A percentile compares a stretch with the other conserved stretches of the same genome.
These are phyloP conservation scores for Cephus rjabovi DNA, from an alignment of 2,888 invertebrate species.

Conservation along the genomic window DNA sequence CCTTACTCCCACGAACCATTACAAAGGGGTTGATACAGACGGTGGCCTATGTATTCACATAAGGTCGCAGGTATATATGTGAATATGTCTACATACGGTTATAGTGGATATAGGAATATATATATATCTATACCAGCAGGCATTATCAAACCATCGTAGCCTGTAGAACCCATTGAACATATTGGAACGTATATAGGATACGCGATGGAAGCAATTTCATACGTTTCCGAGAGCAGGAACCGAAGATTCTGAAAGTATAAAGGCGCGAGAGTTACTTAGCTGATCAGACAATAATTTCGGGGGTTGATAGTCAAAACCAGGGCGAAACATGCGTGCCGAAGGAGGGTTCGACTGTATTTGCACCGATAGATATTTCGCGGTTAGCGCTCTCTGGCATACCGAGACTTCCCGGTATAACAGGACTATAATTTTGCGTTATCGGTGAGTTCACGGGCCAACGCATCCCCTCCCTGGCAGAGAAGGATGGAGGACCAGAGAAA, in stretches of 20 bases:
- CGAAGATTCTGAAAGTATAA: background rate
- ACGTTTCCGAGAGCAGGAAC: background rate
- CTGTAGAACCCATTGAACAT: background rate
- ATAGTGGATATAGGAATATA: background rate
- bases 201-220: background rate
- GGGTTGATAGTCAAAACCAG: background rate
- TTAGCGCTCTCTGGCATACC: constrained; percentile 25
- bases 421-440: constrained; percentile 64
- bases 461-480: constrained; percentile 42
- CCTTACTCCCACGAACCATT: background rate
- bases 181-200: background rate
- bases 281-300: background rate
- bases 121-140: background rate
- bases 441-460: constrained; percentile 62
- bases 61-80: background rate
- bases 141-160: background rate
- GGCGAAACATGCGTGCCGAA: background rate
- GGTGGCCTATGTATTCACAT: background rate
- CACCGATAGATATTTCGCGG: constrained; percentile 24
- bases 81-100: background rate
- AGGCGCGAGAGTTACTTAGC: background rate
- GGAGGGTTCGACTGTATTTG: background rate
- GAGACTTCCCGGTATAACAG: constrained; percentile 14
- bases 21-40: background rate
- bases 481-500: constrained; percentile 18